A percentile compares a stretch with the other conserved stretches of the same genome.
Conservation (phyloP, 2,888 invertebrate species). For the Xylota sylvarum region DNA sequence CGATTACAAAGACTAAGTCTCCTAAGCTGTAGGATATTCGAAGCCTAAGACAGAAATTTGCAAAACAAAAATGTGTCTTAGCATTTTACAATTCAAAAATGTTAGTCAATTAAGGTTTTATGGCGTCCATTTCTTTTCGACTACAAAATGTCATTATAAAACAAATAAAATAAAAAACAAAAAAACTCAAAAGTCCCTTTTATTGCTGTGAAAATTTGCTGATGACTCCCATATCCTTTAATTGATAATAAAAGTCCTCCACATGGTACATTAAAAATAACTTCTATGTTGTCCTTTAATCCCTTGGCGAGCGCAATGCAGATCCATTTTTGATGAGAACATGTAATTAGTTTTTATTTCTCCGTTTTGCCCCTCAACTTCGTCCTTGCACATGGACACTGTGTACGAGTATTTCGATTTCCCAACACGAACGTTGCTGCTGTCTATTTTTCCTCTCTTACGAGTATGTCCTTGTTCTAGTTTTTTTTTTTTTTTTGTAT, state of each 20-base stretch:
- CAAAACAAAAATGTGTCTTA: too few species aligned
- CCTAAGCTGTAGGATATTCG: too few species aligned
- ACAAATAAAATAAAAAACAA: not conserved
- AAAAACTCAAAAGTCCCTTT: slow-evolving; percentile 16
- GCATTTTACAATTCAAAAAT: not conserved
- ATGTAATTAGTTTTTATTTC: slow-evolving; percentile 73
- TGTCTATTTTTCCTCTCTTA: slow-evolving; percentile 37
- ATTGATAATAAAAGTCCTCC: slow-evolving; percentile 54
- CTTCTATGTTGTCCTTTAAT: slow-evolving; percentile 38
- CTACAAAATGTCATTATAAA: not conserved
- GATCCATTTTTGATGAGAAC: slow-evolving; percentile 67
- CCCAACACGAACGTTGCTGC: slow-evolving; percentile 43
- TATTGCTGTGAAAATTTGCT: slow-evolving; percentile 47
- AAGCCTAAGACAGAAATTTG: too few species aligned
- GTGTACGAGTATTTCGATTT: slow-evolving; percentile 47
- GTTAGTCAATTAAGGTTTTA: not conserved
- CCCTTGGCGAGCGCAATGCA: slow-evolving; percentile 49
- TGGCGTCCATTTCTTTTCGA: not conserved
- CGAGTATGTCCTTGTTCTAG: slow-evolving; percentile 63
- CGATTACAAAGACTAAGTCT: too few species aligned
- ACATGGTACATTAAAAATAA: slow-evolving; percentile 48
- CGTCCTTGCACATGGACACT: slow-evolving; percentile 33
- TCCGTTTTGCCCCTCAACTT: not conserved
- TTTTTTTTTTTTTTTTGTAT: slow-evolving; percentile 1
- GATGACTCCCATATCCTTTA: slow-evolving; percentile 54